These are phyloP conservation scores for Thereuonema tuberculata DNA, from an alignment of 1,140 invertebrate genomes.

Conservation along the genomic window DNA sequence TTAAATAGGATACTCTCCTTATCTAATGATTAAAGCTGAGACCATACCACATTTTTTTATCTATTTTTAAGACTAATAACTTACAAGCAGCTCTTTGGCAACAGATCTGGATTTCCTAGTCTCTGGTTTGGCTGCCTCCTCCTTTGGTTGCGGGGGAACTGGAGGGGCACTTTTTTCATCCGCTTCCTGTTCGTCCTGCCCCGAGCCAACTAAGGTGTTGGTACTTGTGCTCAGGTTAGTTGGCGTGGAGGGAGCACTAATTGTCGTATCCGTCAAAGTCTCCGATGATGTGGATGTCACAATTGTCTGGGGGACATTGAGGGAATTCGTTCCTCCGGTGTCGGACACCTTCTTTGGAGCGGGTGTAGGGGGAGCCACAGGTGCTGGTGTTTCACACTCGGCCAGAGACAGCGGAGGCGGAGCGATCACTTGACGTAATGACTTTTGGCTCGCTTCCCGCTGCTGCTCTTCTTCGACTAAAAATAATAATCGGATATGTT, in stretches of 20 bases:
- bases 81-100: too few relatives aligned
- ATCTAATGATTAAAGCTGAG: too few relatives aligned
- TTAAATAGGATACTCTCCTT: too few relatives aligned
- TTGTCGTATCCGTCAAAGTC: constrained; percentile 48
- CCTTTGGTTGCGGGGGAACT: background rate
- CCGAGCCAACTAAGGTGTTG: constrained; percentile 42
- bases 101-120: too few relatives aligned
- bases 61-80: too few relatives aligned
- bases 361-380: background rate
- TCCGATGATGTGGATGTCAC: constrained; percentile 54
- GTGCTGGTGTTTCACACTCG: constrained; percentile 3
- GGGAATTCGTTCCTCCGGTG: constrained; percentile 3
- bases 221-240: constrained; percentile 50
- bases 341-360: background rate
- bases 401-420: too few relatives aligned
- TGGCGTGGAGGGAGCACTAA: constrained; percentile 49
- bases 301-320: constrained; percentile 51
- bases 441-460: too few relatives aligned
- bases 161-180: too few relatives aligned
- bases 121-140: too few relatives aligned
- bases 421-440: background rate
- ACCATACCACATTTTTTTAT: too few relatives aligned
- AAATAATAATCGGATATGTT: constrained; percentile 19
- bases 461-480: constrained; percentile 39
- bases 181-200: background rate